A percentile compares a stretch with the other conserved stretches of the same genome.
phyloP scores from a whole-genome alignment of 1,140 invertebrate species.

The Drosophila nannoptera region DNA sequence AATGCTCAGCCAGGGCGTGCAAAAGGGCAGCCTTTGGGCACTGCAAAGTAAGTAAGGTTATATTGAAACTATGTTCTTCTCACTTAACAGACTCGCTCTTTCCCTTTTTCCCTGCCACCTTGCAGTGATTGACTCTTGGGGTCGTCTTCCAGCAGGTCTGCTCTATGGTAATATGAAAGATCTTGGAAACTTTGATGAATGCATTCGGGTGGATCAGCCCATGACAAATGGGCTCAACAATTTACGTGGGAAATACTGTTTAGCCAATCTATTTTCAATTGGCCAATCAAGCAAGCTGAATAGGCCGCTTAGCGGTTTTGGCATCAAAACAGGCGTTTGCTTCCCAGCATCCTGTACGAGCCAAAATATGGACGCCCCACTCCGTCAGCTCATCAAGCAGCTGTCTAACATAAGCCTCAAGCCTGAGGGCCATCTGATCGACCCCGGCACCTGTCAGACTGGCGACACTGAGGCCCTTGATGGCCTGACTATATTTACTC shows the following conservation, averaged over 20 bases:
- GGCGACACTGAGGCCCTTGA: conserved; percentile 24
- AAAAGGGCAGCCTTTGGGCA: conserved; percentile 36
- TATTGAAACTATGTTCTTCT: not conserved
- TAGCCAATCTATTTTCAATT: conserved; percentile 25
- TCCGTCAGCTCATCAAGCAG: conserved; percentile 32
- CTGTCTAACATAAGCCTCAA: conserved; percentile 19
- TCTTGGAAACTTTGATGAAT: conserved; percentile 65
- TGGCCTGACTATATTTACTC: conserved; percentile 41
- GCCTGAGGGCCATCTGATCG: not conserved
- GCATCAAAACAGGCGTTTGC: conserved; percentile 41
- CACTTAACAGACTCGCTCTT: not conserved
- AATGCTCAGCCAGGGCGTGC: conserved; percentile 20
- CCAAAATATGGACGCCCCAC: conserved; percentile 29
- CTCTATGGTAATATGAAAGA: conserved; percentile 51
- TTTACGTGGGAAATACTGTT: conserved; percentile 56
- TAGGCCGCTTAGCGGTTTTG: not conserved
- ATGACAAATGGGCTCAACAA: not conserved
- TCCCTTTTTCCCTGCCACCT: not conserved
- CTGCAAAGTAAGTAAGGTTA: conserved; percentile 41
- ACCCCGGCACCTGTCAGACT: conserved; percentile 27
- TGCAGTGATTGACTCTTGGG: conserved; percentile 67
- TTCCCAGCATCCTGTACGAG: conserved; percentile 48
- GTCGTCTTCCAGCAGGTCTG: conserved; percentile 49
- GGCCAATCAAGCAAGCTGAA: conserved; percentile 2
- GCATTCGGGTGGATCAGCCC: conserved; percentile 32